Base-by-base conservation (phyloP, 1,140 invertebrate species). In the Mylabris phalerata region DNA sequence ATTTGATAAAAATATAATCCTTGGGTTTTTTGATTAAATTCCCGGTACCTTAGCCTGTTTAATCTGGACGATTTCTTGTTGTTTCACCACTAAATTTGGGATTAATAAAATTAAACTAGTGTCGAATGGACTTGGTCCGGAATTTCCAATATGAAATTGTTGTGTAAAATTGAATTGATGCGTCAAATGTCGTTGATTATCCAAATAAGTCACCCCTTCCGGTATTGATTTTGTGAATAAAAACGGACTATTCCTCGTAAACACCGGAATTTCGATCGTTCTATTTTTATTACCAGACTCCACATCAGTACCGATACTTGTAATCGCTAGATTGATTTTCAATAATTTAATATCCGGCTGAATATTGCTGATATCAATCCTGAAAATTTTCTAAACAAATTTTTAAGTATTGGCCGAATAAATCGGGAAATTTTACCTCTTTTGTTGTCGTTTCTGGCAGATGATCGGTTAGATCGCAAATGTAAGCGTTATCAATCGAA, bases 401-500 rank as follows among this genome's bases (percentile, higher is more conserved):
- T 19, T 1, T 19, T 19, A 19, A 19, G 1, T 19, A 19, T 19
- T 1, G 32, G 7, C 7, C 32, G 32, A 32, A 32, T 5, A 7
- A 32, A 7, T 32, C 1, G 4, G 32, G 32, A 32, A 32, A 32
- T 32, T 32, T 32, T 32, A 32, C 32, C 46, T 19, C 25, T 10
- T 19, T 19, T 2, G 19, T 19, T 19, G 19, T 19, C 13, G 19
- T 19, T 4, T n/a, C 41, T 10, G 27, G 38, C 25, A 42, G 24
- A 13, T 52, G 48, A 49, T 24, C 59, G 27, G 60, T 38, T 32
- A 49, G 27, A 58, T 5, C 4, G 7, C 65, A 67, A 11, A 52
- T 57, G 49, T 62, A 67, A 54, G 50, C 58, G 13, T 42, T 50
- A 43, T 61, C 61, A 42, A 51, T 48, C 9, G 48, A 50, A 13